A percentile compares a stretch with the other conserved stretches of the same genome.
Conservation (phyloP, 2,113 vertebrate genomes). For the Isurus oxyrinchus region DNA sequence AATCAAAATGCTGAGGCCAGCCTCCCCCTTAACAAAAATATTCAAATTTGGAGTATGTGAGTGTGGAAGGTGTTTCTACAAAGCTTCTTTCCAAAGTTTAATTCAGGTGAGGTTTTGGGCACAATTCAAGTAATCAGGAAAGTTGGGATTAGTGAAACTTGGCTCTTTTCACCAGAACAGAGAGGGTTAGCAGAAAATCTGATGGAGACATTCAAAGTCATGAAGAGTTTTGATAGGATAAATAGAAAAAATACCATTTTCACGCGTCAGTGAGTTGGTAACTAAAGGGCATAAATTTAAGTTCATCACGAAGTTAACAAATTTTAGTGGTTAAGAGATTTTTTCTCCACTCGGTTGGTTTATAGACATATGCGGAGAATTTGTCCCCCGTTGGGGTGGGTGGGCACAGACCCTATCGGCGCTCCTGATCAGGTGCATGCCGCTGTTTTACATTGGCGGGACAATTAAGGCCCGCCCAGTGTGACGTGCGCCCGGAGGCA, state of each 20-base stretch:
- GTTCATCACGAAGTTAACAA: not conserved
- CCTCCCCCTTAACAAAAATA: not conserved
- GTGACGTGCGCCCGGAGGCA: no score
- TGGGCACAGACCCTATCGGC: no score
- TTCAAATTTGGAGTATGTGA: not conserved
- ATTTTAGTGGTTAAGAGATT: not conserved
- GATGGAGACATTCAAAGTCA: not conserved
- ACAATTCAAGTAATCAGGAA: not conserved
- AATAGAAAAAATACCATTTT: not conserved
- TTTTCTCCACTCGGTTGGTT: not conserved
- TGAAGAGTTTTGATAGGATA: no score
- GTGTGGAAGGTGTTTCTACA: not conserved
- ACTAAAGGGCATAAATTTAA: not conserved
- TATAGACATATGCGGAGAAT: not conserved
- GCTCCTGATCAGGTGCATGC: no score
- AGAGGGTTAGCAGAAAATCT: not conserved
- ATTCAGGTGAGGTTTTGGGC: not conserved
- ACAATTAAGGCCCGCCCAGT: no score
- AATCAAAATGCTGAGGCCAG: not conserved
- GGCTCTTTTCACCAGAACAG: not conserved
- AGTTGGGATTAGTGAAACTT: not conserved
- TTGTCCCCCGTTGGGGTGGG: no score
- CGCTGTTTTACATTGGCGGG: no score
- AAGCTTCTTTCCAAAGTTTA: not conserved
- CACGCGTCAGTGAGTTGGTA: not conserved